Evolutionary conservation across 2,797 vertebrate species (phyloP), one percentile per base, ranked within the genome.

Genomic region (Sebastolobus alascanus): DNA sequence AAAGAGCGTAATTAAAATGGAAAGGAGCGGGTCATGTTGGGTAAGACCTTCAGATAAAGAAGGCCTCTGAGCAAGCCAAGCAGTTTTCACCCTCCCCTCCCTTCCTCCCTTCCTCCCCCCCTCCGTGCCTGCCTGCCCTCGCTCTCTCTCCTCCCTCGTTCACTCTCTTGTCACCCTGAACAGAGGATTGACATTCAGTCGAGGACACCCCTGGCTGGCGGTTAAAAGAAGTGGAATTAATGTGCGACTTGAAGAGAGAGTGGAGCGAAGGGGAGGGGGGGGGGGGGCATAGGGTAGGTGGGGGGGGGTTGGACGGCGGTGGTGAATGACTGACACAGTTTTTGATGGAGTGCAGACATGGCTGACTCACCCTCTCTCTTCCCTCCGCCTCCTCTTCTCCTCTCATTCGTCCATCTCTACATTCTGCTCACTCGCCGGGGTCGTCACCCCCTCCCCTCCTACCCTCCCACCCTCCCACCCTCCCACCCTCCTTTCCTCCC

Each of bases 221-320:
- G 93, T 93, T 92, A 92, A 93, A 94, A 93, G 92, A 92, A 94
- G 89, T 91, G 92, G 90, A 95, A 93, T 93, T 93, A 94, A 94
- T 93, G 90, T 92, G 91, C 59, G 84, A 92, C 89, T 90, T 89
- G 92, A 92, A 84, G 90, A 89, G 83, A 79, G 84, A 68, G 89
- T 58, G 79, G 60, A 54, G 82, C 9, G 8, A 55, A 65, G 25
- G 25, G 25, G 25, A 2, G 25, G 25, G 68, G 73, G 77, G 59
- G 76, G 59, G 10, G 12, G 75, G 55, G 64, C 80, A 77, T 14
- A 54, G 82, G 82, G 85, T 71, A 43, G 83, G 79, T 72, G 83
- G 77, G 83, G 84, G 65, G 77, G 79, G 75, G 77, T 68, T 59
- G 84, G 65, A 87, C 64, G 82, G 75, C 78, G 75, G 73, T 84